These are phyloP conservation scores for Nyctereutes procyonoides DNA, from an alignment of 2,113 vertebrate genomes.

Conservation along the genomic window DNA sequence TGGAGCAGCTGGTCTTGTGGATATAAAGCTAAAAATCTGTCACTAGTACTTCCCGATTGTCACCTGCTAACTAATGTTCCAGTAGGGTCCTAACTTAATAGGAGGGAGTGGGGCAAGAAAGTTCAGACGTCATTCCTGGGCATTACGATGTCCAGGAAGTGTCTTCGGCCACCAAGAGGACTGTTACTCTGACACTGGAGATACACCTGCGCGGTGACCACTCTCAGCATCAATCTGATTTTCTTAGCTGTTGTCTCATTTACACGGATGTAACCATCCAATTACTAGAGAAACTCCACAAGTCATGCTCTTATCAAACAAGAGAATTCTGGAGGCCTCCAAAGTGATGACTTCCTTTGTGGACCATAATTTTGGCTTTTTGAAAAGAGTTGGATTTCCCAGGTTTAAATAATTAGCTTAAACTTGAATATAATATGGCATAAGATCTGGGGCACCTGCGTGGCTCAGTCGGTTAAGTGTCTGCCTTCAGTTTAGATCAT, in stretches of 20 bases:
- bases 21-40: constrained; percentile 72
- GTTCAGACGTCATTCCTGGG: not conserved
- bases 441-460: not conserved
- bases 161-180: not conserved
- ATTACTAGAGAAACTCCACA: constrained; percentile 58
- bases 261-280: not conserved
- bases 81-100: constrained; percentile 40
- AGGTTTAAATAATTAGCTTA: constrained; percentile 37
- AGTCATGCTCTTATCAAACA: not conserved
- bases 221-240: not conserved
- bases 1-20: constrained; percentile 65
- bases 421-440: not conserved
- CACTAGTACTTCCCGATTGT: constrained; percentile 13
- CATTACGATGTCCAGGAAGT: not conserved
- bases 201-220: not conserved
- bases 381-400: not conserved
- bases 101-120: not conserved
- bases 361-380: not conserved
- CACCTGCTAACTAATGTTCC: constrained; percentile 53
- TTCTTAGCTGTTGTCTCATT: not conserved
- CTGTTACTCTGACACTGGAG: not conserved
- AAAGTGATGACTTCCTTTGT: constrained; percentile 47
- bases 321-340: not conserved
- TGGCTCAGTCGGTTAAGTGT: no score
- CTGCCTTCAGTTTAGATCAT: no score